These are phyloP conservation scores for Phyllotis vaccarum DNA, from an alignment of 2,797 vertebrate genomes.

Conservation along the genomic window DNA sequence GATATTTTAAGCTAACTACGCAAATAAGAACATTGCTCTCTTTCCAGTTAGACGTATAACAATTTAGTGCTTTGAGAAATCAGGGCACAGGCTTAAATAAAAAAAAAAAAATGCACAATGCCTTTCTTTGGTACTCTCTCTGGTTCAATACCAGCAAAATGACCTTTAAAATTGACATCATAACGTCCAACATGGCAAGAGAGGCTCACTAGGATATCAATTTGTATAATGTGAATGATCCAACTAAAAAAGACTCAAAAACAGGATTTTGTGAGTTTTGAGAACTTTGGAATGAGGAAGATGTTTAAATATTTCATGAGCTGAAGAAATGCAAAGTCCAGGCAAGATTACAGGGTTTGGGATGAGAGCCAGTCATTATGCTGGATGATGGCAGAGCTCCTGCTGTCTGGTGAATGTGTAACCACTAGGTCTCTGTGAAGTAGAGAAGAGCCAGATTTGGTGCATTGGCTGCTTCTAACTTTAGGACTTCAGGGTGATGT, in stretches of 20 bases:
- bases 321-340: slow-evolving; percentile 1
- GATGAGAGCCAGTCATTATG: background rate
- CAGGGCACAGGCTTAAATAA: background rate
- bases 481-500: background rate
- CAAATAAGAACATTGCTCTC: slow-evolving; percentile 25
- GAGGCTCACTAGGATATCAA: background rate
- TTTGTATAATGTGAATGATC: background rate
- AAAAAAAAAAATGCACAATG: background rate
- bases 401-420: background rate
- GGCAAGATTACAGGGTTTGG: background rate
- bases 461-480: background rate
- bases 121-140: background rate
- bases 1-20: slow-evolving; percentile 44
- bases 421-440: background rate
- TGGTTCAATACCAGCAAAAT: background rate
- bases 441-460: background rate
- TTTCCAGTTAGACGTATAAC: background rate
- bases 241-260: background rate
- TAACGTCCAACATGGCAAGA: background rate
- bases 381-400: background rate
- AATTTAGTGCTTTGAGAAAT: background rate
- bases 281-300: background rate
- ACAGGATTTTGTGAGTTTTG: background rate
- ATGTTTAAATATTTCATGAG: slow-evolving; percentile 23
- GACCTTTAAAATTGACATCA: background rate